phyloP scores from a whole-genome alignment of 2,113 vertebrate genomes.

The Strigops habroptila region DNA sequence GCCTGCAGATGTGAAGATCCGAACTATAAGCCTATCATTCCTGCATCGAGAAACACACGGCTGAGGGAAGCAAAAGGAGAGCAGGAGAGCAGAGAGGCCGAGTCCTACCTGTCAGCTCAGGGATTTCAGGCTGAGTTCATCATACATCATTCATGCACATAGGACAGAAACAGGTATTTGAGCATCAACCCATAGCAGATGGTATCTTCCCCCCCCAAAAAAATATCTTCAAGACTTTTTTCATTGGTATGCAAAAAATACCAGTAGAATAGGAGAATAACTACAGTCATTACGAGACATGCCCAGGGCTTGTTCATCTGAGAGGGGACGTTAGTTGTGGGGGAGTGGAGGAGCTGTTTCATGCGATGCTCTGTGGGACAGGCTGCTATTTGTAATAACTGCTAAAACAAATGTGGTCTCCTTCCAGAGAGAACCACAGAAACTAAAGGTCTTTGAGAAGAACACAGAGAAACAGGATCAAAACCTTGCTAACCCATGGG shows the following conservation, averaged over 20 bases:
- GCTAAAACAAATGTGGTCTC: neutral
- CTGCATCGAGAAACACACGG: neutral
- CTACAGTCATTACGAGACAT: too few species aligned
- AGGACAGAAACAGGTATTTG: accelerated
- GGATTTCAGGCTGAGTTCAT: neutral
- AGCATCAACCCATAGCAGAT: neutral
- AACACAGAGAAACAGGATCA: neutral
- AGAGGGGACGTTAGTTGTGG: accelerated
- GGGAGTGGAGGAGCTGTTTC: neutral
- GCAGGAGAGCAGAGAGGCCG: neutral
- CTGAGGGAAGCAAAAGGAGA: neutral
- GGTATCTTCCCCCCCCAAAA: neutral
- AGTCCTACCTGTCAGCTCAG: neutral
- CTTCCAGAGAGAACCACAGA: neutral
- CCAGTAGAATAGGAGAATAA: neutral
- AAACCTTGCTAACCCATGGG: neutral
- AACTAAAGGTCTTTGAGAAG: neutral
- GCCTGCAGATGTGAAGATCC: neutral
- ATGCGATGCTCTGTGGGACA: neutral
- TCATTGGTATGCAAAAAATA: neutral
- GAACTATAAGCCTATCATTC: neutral
- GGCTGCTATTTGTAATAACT: neutral
- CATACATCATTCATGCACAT: neutral
- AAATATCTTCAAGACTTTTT: neutral
- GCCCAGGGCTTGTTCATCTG: neutral